Conservation (phyloP, 2,888 invertebrate species). For the Yponomeuta malinellus region DNA sequence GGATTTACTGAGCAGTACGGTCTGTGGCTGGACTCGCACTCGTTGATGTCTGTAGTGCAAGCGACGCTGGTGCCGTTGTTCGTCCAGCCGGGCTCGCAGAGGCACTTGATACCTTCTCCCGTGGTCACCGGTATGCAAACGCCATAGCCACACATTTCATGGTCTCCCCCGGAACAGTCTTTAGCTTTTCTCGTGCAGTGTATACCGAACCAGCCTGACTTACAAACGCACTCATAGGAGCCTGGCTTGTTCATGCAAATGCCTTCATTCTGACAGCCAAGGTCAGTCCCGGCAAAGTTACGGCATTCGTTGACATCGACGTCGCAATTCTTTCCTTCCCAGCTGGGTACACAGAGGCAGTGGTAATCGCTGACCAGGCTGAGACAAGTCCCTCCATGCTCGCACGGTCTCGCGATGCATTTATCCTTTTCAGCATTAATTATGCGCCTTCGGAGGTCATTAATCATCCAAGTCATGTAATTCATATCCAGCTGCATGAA, state of each 20-base stretch:
- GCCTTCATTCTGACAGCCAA: slow-evolving; percentile 94
- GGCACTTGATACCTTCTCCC: slow-evolving; percentile 82
- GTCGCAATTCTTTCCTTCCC: slow-evolving; percentile 83
- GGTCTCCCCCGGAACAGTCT: slow-evolving; percentile 82
- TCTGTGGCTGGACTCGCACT: slow-evolving; percentile 81
- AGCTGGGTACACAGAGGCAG: slow-evolving; percentile 84
- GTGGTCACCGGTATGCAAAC: slow-evolving; percentile 82
- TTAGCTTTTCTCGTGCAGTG: slow-evolving; percentile 86
- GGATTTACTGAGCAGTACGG: slow-evolving; percentile 88
- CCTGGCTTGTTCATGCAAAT: slow-evolving; percentile 88
- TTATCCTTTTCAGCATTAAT: slow-evolving; percentile 70
- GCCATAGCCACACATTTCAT: slow-evolving; percentile 92
- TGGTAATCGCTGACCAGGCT: slow-evolving; percentile 81
- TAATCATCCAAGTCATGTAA: slow-evolving; percentile 53
- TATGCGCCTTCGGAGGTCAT: slow-evolving; percentile 56
- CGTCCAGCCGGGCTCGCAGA: slow-evolving; percentile 94
- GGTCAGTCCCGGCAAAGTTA: slow-evolving; percentile 85
- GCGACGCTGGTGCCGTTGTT: slow-evolving; percentile 80
- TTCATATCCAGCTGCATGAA: slow-evolving; percentile 41
- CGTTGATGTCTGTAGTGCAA: slow-evolving; percentile 91
- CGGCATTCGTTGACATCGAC: slow-evolving; percentile 92
- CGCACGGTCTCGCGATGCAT: slow-evolving; percentile 85
- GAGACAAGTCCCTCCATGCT: slow-evolving; percentile 88
- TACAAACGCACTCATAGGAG: slow-evolving; percentile 87
- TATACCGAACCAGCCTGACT: slow-evolving; percentile 85